phyloP scores from a whole-genome alignment of 2,888 invertebrate species.

The Drosophila colorata region DNA sequence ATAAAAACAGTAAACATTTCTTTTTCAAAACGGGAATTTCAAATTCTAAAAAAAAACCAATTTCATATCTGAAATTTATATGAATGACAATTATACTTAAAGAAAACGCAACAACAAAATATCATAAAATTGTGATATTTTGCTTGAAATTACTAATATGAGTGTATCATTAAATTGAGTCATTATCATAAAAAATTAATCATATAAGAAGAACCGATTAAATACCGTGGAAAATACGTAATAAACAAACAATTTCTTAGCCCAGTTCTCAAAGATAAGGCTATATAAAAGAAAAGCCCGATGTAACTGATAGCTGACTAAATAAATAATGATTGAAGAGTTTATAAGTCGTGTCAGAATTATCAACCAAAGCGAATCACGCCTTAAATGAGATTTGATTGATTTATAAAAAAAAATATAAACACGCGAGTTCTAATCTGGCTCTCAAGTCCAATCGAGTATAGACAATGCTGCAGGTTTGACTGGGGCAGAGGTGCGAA shows the following conservation, averaged over 20 bases:
- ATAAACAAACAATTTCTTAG: not conserved
- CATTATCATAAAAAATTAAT: conserved; percentile 28
- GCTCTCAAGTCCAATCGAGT: conserved; percentile 39
- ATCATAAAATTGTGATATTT: conserved; percentile 1
- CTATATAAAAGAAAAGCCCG: not conserved
- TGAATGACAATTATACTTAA: not conserved
- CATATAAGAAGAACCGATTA: conserved; percentile 6
- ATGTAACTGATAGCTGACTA: conserved; percentile 12
- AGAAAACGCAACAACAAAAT: not conserved
- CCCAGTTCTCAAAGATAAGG: conserved; percentile 19
- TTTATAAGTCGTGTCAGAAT: not conserved
- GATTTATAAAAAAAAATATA: conserved; percentile 47
- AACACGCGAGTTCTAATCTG: conserved; percentile 70
- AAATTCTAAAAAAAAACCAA: no score
- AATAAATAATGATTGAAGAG: conserved; percentile 12
- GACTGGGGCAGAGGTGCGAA: conserved; percentile 59
- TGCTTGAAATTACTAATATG: conserved; percentile 13
- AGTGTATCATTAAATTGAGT: conserved; percentile 10
- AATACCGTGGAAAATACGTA: not conserved
- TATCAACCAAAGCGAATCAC: conserved; percentile 16
- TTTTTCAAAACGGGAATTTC: no score
- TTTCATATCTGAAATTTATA: no score
- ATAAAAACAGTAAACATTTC: no score
- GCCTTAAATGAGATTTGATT: conserved; percentile 51
- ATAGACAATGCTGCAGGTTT: conserved; percentile 40